Percentiles rank a stretch among this genome's conserved stretches.
These are phyloP conservation scores for Sylvia atricapilla DNA, from an alignment of 2,113 vertebrate genomes.

Conservation along the genomic window DNA sequence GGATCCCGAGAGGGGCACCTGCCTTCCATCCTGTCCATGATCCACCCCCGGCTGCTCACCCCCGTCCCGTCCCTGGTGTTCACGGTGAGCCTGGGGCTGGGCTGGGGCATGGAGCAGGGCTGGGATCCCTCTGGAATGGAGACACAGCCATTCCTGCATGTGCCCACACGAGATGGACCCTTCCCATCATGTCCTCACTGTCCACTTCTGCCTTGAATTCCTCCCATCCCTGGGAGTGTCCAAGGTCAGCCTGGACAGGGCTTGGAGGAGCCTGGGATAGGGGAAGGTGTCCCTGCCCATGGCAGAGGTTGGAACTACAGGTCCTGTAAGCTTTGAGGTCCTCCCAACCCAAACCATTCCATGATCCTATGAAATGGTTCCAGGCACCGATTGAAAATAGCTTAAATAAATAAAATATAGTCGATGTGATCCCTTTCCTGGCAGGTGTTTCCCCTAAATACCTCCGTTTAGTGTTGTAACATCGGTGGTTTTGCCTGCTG, in stretches of 20 bases:
- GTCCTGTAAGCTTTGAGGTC: neutral
- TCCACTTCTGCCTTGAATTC: neutral
- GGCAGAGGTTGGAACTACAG: neutral
- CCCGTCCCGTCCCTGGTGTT: slow-evolving; percentile 92
- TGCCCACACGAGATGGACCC: neutral
- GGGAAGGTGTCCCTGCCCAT: neutral
- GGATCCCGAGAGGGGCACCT: slow-evolving; percentile 94
- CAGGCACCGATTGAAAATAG: neutral
- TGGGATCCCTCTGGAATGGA: neutral
- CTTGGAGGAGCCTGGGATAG: neutral
- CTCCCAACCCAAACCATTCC: neutral
- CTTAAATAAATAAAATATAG: neutral
- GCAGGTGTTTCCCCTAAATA: neutral
- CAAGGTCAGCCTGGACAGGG: neutral
- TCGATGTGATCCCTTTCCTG: neutral
- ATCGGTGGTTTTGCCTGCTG: fast-evolving
- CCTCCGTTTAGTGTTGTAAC: neutral
- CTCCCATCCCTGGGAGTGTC: neutral
- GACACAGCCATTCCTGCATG: neutral
- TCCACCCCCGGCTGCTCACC: slow-evolving; percentile 89
- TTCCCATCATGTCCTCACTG: neutral
- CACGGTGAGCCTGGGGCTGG: slow-evolving; percentile 73
- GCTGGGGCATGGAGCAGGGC: neutral
- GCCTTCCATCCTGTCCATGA: slow-evolving; percentile 95
- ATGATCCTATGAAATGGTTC: neutral